Evolutionary conservation across 2,113 vertebrate genomes (phyloP), one percentile per base, ranked within the genome.

Genomic region (Procapra przewalskii): DNA sequence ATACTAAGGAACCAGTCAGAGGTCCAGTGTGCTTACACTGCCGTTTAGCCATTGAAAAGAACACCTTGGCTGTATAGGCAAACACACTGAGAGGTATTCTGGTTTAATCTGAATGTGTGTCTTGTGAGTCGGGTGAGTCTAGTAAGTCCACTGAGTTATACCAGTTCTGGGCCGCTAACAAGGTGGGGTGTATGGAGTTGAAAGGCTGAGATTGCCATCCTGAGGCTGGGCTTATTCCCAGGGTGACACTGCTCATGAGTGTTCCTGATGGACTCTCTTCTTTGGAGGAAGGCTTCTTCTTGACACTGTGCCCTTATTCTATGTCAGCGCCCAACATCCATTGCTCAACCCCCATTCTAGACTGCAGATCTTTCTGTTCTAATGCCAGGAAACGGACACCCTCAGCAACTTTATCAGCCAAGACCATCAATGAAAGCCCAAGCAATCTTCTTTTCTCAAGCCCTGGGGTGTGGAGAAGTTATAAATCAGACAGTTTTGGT

Each of bases 401-500:
- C 75, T 96, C 43, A 83, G 52, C 57, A 81, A 85, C 54, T 67
- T 92, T 67, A 75, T 55, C 54, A 93, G 64, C 25, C 25, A 55
- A 90, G 85, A 89, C 60, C 55, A 90, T 45, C 21, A 19, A 17
- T 91, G 91, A 93, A 94, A 96, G 43, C 86, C 21, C 31, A 27
- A 84, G 75, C 0, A 3, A 59, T 79, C 57, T 91, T 96, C 21
- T 19, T 75, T 67, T 59, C 81, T 96, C 16, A 77, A 96, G 88
- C 45, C 16, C 27, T 36, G 43, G 57, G 77, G n/a, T 36, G 29
- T 67, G n/a, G 79, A 97, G 83, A 97, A 97, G 93, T 71, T 81
- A 88, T 97, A 97, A 98, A 98, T 98, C 95, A 97, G 27, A 79
- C 7, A 11, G 43, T 31, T 93, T 40, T 64, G 55, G 36, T 91